A percentile compares a stretch with the other conserved stretches of the same genome.
Evolutionary conservation across 2,888 invertebrate genomes (phyloP).

Genomic region (Troides oblongomaculatus): DNA sequence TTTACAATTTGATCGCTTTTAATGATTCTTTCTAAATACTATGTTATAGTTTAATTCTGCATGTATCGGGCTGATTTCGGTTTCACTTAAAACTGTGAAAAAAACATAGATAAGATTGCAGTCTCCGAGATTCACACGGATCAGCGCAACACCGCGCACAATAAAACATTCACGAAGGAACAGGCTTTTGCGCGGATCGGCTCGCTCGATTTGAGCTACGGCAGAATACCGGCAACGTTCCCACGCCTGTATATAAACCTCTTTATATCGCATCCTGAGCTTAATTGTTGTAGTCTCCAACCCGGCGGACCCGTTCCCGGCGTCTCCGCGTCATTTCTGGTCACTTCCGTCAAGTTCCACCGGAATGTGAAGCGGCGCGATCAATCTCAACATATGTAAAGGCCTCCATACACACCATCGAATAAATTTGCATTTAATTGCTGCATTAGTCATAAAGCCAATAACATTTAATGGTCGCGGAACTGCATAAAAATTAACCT

Average conservation of each 20-base stretch:
- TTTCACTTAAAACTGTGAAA: not conserved
- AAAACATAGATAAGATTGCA: slow-evolving; percentile 3
- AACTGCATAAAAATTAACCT: slow-evolving; percentile 7
- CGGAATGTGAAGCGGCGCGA: slow-evolving; percentile 11
- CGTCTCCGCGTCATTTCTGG: slow-evolving; percentile 20
- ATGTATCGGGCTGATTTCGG: not conserved
- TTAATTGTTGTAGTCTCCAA: slow-evolving; percentile 44
- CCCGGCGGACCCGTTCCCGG: slow-evolving; percentile 31
- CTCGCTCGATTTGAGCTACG: slow-evolving; percentile 36
- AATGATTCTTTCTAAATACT: not conserved
- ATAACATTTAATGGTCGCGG: slow-evolving; percentile 3
- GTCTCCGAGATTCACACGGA: slow-evolving; percentile 25
- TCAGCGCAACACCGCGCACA: slow-evolving; percentile 15
- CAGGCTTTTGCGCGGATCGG: slow-evolving; percentile 40
- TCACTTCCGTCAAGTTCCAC: slow-evolving; percentile 23
- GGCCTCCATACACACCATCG: not conserved
- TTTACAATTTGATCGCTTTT: not conserved
- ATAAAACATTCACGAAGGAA: slow-evolving; percentile 31
- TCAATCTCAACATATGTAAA: slow-evolving; percentile 1
- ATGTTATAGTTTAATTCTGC: not conserved
- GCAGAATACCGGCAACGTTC: slow-evolving; percentile 34
- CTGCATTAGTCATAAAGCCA: not conserved
- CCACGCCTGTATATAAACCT: slow-evolving; percentile 42
- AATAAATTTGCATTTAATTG: slow-evolving; percentile 8
- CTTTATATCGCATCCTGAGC: slow-evolving; percentile 46